Percentiles rank a stretch among this genome's conserved stretches.
phyloP scores from a whole-genome alignment of 2,113 vertebrate genomes.

The Cephalopholis sonnerati region DNA sequence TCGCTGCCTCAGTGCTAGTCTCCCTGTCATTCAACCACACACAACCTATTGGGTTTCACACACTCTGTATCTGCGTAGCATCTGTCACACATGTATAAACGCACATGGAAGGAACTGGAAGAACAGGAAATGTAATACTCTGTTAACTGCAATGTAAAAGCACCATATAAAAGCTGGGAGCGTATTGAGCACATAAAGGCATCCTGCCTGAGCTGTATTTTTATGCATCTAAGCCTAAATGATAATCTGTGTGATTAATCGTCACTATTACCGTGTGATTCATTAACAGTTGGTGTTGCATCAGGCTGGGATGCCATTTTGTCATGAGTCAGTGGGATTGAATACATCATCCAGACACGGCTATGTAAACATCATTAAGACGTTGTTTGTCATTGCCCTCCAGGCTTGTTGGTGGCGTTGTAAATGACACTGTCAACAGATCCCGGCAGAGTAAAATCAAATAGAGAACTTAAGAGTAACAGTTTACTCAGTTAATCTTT shows the following conservation, averaged over 20 bases:
- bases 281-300: conserved; percentile 49
- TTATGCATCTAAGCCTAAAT: conserved; percentile 30
- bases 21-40: conserved; percentile 14
- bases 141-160: neutral
- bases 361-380: conserved; percentile 74
- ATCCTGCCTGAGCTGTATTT: neutral
- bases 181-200: neutral
- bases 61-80: conserved; percentile 3
- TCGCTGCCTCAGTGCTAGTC: neutral
- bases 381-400: conserved; percentile 63
- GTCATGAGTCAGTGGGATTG: conserved; percentile 68
- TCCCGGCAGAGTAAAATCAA: conserved; percentile 20
- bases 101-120: conserved; percentile 10
- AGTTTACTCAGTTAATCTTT: neutral
- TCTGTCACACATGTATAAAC: conserved; percentile 33
- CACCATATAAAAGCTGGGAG: neutral
- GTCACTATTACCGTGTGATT: conserved; percentile 49
- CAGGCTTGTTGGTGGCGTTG: conserved; percentile 45
- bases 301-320: conserved; percentile 61
- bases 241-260: conserved; percentile 64
- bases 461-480: conserved; percentile 14
- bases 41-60: conserved; percentile 42
- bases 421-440: conserved; percentile 42
- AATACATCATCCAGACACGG: conserved; percentile 65
- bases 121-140: conserved; percentile 29